Evolutionary conservation across 1,140 invertebrate species (phyloP).

Genomic region (Drosophila busckii): DNA sequence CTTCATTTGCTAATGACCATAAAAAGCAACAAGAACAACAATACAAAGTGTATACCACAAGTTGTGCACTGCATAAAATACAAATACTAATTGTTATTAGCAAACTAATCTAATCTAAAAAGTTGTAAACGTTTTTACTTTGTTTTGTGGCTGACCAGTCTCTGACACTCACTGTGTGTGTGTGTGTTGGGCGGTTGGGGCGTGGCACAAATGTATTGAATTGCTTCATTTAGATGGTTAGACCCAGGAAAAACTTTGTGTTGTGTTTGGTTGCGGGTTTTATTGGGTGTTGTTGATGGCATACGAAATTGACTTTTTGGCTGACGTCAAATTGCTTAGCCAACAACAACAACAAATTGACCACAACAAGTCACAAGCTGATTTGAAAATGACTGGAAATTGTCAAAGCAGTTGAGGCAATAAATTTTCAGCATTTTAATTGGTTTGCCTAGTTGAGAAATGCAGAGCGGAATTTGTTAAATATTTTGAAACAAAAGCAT

Average conservation of each 20-base stretch:
- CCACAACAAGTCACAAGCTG: constrained; percentile 32
- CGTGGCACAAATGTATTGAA: constrained; percentile 45
- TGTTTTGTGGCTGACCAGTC: constrained; percentile 55
- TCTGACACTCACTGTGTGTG: background rate
- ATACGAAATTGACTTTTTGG: constrained; percentile 71
- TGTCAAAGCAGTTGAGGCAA: constrained; percentile 51
- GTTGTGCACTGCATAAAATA: constrained; percentile 69
- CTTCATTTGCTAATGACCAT: constrained; percentile 76
- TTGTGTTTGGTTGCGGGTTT: constrained; percentile 49
- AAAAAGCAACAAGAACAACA: constrained; percentile 49
- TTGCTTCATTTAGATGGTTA: constrained; percentile 43
- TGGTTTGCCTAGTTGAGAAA: constrained; percentile 27
- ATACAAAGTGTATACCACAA: constrained; percentile 14
- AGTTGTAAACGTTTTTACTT: constrained; percentile 78
- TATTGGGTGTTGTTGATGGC: constrained; percentile 71
- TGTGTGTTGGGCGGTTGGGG: background rate
- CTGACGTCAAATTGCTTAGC: constrained; percentile 56
- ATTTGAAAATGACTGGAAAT: constrained; percentile 52
- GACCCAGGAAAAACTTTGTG: constrained; percentile 44
- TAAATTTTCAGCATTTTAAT: constrained; percentile 59
- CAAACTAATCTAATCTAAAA: constrained; percentile 78
- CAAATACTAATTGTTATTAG: constrained; percentile 78
- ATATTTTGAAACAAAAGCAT: background rate
- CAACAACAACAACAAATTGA: constrained; percentile 30
- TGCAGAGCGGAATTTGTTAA: constrained; percentile 4